phyloP scores from a whole-genome alignment of 2,797 vertebrate genomes.

The Malacoraja senta region DNA sequence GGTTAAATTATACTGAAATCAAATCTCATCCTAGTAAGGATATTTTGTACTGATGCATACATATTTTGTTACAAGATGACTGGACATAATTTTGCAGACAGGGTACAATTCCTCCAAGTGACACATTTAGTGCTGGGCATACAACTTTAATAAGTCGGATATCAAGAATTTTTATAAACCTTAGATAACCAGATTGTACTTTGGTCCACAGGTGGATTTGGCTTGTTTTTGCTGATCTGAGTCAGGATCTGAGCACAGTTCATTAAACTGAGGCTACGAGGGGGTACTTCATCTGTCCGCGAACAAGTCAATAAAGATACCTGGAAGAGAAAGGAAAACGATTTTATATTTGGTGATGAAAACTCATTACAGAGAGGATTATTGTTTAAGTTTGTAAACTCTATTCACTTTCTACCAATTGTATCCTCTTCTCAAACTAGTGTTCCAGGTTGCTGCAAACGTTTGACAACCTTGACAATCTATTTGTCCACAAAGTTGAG shows the following conservation, averaged over 20 bases:
- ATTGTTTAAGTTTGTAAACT: neutral
- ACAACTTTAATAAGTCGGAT: neutral
- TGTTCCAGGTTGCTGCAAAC: neutral
- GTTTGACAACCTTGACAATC: neutral
- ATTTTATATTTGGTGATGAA: slow-evolving; percentile 16
- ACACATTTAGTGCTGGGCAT: too few relatives aligned
- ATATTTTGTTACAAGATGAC: neutral
- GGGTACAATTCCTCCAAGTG: too few relatives aligned
- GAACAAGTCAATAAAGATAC: slow-evolving; percentile 60
- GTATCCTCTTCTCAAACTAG: neutral
- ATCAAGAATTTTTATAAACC: slow-evolving; percentile 50
- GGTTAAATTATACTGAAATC: neutral
- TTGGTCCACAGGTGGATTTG: slow-evolving; percentile 50
- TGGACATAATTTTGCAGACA: too few relatives aligned
- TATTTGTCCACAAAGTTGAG: neutral
- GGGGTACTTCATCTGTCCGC: slow-evolving; percentile 54
- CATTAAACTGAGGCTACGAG: slow-evolving; percentile 67
- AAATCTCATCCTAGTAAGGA: neutral
- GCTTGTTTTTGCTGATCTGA: slow-evolving; percentile 57
- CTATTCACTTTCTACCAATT: neutral
- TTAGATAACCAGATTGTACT: slow-evolving; percentile 62
- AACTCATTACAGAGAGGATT: neutral
- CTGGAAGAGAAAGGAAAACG: slow-evolving; percentile 50
- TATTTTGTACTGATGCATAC: neutral
- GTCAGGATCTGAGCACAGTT: slow-evolving; percentile 68